A percentile compares a stretch with the other conserved stretches of the same genome.
phyloP scores from a whole-genome alignment of 2,113 vertebrate species.

The Rhinoptilus africanus region DNA sequence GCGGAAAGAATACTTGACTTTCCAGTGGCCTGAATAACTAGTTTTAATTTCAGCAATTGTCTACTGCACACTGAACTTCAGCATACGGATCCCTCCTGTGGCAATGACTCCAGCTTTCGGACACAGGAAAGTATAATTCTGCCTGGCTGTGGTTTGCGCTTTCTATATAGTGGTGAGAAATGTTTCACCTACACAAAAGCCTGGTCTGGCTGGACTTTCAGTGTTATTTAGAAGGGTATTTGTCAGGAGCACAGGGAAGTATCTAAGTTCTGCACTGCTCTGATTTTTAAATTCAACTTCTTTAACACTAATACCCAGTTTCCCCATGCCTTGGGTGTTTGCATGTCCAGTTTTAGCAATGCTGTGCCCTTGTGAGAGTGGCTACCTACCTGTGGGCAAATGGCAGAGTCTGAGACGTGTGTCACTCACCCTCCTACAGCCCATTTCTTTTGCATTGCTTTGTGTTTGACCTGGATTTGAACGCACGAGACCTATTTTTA shows the following conservation, averaged over 20 bases:
- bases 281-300: not conserved
- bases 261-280: not conserved
- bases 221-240: not conserved
- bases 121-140: not conserved
- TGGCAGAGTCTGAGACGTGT: not conserved
- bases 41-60: not conserved
- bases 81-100: not conserved
- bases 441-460: not conserved
- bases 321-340: not conserved
- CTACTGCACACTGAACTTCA: not conserved
- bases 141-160: not conserved
- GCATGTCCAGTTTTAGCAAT: not conserved
- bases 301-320: not conserved
- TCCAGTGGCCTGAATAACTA: not conserved
- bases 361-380: not conserved
- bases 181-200: not conserved
- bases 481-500: not conserved
- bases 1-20: not conserved
- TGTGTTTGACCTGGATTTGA: not conserved
- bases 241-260: not conserved
- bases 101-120: not conserved
- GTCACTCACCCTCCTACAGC: not conserved
- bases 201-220: not conserved
- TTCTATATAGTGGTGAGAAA: not conserved
- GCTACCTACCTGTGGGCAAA: not conserved